phyloP scores from a whole-genome alignment of 2,113 vertebrate species.

The Edolisoma coerulescens region DNA sequence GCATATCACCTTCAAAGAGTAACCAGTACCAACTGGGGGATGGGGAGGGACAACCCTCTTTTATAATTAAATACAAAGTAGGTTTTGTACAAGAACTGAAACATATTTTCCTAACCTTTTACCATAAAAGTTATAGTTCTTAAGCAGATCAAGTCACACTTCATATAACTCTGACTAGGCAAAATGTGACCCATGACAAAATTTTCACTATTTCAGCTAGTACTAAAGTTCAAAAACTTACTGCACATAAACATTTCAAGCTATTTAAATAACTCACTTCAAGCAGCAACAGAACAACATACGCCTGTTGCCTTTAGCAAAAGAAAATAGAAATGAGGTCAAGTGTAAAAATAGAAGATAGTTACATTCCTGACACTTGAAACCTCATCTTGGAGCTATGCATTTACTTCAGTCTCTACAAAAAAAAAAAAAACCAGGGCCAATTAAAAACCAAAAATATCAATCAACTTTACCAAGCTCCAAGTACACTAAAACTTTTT shows the following conservation, averaged over 20 bases:
- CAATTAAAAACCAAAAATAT: background rate
- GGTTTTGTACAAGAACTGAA: background rate
- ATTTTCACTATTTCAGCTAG: background rate
- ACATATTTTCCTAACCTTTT: background rate
- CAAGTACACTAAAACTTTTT: background rate
- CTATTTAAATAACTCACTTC: conserved; percentile 22
- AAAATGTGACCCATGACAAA: background rate
- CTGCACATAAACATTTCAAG: background rate
- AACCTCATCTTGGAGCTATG: conserved; percentile 50
- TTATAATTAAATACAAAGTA: background rate
- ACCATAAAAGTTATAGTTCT: background rate
- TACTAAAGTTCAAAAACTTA: conserved; percentile 7
- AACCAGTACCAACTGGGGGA: background rate
- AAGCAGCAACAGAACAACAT: conserved; percentile 45
- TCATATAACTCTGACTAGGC: background rate
- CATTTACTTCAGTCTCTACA: background rate
- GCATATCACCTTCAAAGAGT: background rate
- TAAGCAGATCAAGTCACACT: background rate
- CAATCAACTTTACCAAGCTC: background rate
- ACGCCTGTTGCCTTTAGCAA: conserved; percentile 36
- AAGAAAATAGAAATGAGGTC: conserved; percentile 59
- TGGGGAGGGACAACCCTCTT: rapidly evolving
- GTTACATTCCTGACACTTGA: conserved; percentile 57
- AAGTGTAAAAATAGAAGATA: conserved; percentile 61
- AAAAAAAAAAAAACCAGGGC: background rate